Evolutionary conservation across 2,797 vertebrate species (phyloP), one percentile per base, ranked within the genome.

Genomic region (Macrochelys suwanniensis): DNA sequence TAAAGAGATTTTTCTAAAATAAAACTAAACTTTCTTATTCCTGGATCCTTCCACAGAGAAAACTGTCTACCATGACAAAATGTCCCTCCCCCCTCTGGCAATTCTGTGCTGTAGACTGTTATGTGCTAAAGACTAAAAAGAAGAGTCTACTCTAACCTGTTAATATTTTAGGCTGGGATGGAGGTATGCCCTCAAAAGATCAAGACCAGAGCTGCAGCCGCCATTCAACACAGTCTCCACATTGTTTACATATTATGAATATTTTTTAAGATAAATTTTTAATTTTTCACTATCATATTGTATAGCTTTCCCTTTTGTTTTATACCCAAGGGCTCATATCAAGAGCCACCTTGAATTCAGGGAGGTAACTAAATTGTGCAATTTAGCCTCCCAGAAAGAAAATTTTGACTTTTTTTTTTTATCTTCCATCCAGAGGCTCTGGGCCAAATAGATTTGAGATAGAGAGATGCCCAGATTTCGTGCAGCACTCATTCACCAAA

Each of bases 401-500:
- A 95, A 89, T 1, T 9, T 61, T 96, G 95, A 96, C 92, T 87
- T 85, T 77, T 57, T 31, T 37, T 56, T 87, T 80, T 85, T 91
- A 71, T 84, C 56, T 88, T 95, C 61, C 91, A 95, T 93, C 56
- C 68, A 97, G 80, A 92, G 83, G 80, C 92, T 95, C 56, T 80
- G 84, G 92, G 96, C 93, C 95, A 97, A 93, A 87, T 2, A 88
- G 84, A 97, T 96, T 12, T 89, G 83, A 95, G 81, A 96, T 94
- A 93, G 95, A 97, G 92, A 86, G 93, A 77, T 92, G 95, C 93
- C 95, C 93, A 95, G 94, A 94, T 92, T 96, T 95, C 78, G 94
- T 94, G 86, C 68, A 96, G 92, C 37, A 3, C 80, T 50, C 80
- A 82, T 90, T 95, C 93, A 90, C 89, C 84, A 95, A 87, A 57